Evolutionary conservation across 2,888 invertebrate genomes (phyloP).

Genomic region (Alviniconcha strummeri): DNA sequence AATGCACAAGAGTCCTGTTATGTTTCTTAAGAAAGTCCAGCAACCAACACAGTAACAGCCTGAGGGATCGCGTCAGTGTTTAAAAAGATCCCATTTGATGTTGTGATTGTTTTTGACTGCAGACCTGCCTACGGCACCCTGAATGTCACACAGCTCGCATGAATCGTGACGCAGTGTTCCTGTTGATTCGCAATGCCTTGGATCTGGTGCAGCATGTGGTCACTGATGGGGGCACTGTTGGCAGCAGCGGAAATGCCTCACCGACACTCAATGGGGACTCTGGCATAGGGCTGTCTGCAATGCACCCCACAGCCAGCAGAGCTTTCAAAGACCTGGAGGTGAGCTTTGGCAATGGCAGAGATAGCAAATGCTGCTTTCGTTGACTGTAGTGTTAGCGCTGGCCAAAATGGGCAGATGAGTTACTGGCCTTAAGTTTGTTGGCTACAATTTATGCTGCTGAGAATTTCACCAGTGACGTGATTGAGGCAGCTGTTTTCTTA

Average conservation of each 20-base stretch:
- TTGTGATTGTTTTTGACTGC: slow-evolving; percentile 38
- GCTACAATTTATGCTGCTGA: neutral
- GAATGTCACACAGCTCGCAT: slow-evolving; percentile 94
- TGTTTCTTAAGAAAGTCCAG: too few relatives aligned
- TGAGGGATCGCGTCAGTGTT: too few relatives aligned
- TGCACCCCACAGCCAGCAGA: slow-evolving; percentile 80
- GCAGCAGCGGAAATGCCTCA: slow-evolving; percentile 55
- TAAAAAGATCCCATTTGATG: too few relatives aligned
- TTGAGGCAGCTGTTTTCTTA: too few relatives aligned
- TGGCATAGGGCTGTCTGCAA: slow-evolving; percentile 73
- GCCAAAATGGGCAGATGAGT: too few relatives aligned
- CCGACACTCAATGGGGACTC: slow-evolving; percentile 69
- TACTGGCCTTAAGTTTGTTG: neutral
- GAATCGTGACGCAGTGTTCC: slow-evolving; percentile 96
- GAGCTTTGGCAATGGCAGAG: slow-evolving; percentile 32
- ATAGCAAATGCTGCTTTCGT: too few relatives aligned
- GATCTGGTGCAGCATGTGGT: slow-evolving; percentile 98
- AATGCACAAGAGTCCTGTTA: too few relatives aligned
- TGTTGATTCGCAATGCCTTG: slow-evolving; percentile 95
- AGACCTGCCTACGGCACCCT: slow-evolving; percentile 95
- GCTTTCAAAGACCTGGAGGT: slow-evolving; percentile 87
- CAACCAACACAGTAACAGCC: too few relatives aligned
- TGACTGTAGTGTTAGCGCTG: too few relatives aligned
- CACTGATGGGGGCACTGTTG: slow-evolving; percentile 87
- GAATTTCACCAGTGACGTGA: too few relatives aligned